phyloP scores from a whole-genome alignment of 2,888 invertebrate genomes.

The Chalcosyrphus nemorum region DNA sequence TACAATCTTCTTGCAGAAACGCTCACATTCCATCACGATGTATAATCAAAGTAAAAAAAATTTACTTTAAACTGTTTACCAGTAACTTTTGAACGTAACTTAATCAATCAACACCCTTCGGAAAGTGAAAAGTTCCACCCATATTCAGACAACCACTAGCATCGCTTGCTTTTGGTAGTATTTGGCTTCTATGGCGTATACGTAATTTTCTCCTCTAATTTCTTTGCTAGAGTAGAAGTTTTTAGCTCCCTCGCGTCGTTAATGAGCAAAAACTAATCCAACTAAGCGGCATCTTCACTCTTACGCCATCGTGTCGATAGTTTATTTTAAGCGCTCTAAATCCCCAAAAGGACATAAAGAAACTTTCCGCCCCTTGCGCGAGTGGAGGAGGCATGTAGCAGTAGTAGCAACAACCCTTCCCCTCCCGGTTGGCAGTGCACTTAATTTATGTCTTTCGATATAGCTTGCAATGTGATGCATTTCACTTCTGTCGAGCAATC shows the following conservation, averaged over 20 bases:
- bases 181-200: constrained; percentile 24
- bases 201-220: constrained; percentile 55
- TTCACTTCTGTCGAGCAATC: constrained; percentile 66
- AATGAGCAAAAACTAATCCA: constrained; percentile 81
- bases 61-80: constrained; percentile 38
- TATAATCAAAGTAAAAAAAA: constrained; percentile 24
- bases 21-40: constrained; percentile 2
- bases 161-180: neutral
- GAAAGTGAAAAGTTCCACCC: constrained; percentile 53
- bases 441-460: constrained; percentile 71
- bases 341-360: constrained; percentile 48
- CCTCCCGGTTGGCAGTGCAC: constrained; percentile 59
- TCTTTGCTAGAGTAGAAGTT: constrained; percentile 54
- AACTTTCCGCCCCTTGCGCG: neutral
- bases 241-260: constrained; percentile 74
- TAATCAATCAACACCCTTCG: constrained; percentile 68
- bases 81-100: constrained; percentile 60
- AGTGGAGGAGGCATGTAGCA: no score
- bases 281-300: constrained; percentile 51
- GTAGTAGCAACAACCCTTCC: neutral
- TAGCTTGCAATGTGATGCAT: constrained; percentile 69
- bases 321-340: constrained; percentile 64
- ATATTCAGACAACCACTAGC: neutral
- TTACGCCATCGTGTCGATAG: constrained; percentile 63
- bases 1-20: neutral